These are phyloP conservation scores for Chironomus tentans DNA, from an alignment of 2,888 invertebrate species.

Conservation along the genomic window DNA sequence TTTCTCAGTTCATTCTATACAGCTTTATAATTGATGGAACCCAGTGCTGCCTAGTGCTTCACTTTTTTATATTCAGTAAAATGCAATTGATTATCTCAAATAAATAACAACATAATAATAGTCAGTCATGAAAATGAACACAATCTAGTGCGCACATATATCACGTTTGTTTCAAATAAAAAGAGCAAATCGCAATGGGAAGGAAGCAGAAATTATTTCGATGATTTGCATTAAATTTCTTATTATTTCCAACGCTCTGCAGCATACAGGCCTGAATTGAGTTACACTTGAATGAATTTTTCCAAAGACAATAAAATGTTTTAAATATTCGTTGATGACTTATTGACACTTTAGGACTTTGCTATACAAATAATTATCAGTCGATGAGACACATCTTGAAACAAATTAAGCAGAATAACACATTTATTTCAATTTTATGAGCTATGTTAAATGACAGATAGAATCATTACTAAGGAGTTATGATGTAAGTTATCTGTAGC, in stretches of 20 bases:
- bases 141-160: not conserved
- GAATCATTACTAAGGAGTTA: too few relatives aligned
- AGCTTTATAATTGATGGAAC: too few relatives aligned
- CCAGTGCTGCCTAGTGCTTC: not conserved
- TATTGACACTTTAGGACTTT: constrained; percentile 2
- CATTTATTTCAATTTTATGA: too few relatives aligned
- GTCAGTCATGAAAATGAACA: not conserved
- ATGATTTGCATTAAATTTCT: constrained; percentile 20
- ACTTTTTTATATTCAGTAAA: not conserved
- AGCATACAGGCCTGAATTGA: not conserved
- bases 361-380: too few relatives aligned
- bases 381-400: too few relatives aligned
- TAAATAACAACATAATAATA: not conserved
- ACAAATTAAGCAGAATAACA: too few relatives aligned
- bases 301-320: not conserved
- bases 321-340: not conserved
- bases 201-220: constrained; percentile 25
- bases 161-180: not conserved
- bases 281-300: not conserved
- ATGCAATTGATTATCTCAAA: not conserved
- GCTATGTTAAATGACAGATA: too few relatives aligned
- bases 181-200: constrained; percentile 11
- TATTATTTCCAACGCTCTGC: not conserved
- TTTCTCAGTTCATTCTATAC: too few relatives aligned
- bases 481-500: too few relatives aligned